These are phyloP conservation scores for Paralichthys olivaceus DNA, from an alignment of 2,113 vertebrate genomes.

Conservation along the genomic window DNA sequence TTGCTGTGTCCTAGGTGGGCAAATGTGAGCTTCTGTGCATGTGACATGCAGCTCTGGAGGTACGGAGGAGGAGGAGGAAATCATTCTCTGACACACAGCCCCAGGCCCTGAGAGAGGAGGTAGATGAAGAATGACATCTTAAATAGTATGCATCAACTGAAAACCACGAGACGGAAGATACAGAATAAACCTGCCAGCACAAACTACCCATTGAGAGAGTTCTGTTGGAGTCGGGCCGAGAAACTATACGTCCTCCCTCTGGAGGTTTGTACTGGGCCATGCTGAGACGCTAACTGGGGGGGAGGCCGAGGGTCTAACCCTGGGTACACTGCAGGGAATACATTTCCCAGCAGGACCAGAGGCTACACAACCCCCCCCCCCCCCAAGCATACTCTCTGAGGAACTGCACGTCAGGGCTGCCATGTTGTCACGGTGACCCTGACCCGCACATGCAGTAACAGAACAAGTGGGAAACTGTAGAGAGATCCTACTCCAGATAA, in stretches of 20 bases:
- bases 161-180: constrained; percentile 5
- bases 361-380: background rate
- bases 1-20: constrained; percentile 23
- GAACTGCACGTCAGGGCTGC: constrained; percentile 15
- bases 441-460: constrained; percentile 21
- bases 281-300: constrained; percentile 1
- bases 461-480: constrained; percentile 22
- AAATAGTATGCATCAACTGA: constrained; percentile 49
- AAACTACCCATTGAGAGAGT: constrained; percentile 1
- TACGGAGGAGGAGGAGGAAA: constrained; percentile 27
- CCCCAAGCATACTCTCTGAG: background rate
- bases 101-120: constrained; percentile 1
- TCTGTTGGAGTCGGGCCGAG: background rate
- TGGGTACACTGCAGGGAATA: constrained; percentile 17
- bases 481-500: background rate
- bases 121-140: constrained; percentile 53
- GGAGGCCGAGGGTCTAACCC: constrained; percentile 26
- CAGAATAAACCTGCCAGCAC: constrained; percentile 27
- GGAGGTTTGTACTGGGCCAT: constrained; percentile 12
- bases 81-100: constrained; percentile 32
- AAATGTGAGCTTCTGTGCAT: constrained; percentile 20
- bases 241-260: constrained; percentile 7
- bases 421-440: constrained; percentile 50
- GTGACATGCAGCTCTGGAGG: constrained; percentile 36
- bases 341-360: constrained; percentile 35